phyloP scores from a whole-genome alignment of 2,888 invertebrate genomes.

The Lasioglossum vierecki region DNA sequence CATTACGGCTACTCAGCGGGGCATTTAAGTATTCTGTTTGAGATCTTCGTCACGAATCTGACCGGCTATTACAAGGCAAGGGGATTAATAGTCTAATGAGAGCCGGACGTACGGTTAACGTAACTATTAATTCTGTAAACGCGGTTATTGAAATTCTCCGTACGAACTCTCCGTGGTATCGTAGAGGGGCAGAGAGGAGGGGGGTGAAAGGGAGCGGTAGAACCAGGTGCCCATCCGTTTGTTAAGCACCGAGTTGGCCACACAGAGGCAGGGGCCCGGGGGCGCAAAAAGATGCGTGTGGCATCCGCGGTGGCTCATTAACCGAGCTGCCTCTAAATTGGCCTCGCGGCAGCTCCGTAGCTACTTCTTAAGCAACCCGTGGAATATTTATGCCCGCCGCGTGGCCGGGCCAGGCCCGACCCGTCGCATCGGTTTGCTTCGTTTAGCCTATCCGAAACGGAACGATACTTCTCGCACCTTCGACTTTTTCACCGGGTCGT shows the following conservation, averaged over 20 bases:
- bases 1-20: neutral
- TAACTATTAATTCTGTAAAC: constrained; percentile 12
- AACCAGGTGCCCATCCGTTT: constrained; percentile 74
- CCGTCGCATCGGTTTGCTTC: constrained; percentile 38
- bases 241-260: constrained; percentile 75
- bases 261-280: constrained; percentile 75
- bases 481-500: constrained; percentile 15
- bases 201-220: constrained; percentile 37
- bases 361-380: constrained; percentile 75
- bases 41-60: neutral
- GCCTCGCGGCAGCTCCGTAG: constrained; percentile 79
- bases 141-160: constrained; percentile 44
- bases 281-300: constrained; percentile 82
- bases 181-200: neutral
- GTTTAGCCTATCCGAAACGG: constrained; percentile 38
- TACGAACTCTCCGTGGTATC: neutral
- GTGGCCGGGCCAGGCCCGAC: constrained; percentile 70
- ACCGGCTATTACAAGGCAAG: neutral
- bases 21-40: neutral
- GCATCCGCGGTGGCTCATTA: constrained; percentile 83
- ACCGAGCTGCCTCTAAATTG: constrained; percentile 82
- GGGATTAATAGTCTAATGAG: neutral
- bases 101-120: neutral
- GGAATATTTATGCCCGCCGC: constrained; percentile 81
- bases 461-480: constrained; percentile 57